Base-by-base conservation (phyloP, 1,140 invertebrate species). In the Kradibia gibbosae region DNA sequence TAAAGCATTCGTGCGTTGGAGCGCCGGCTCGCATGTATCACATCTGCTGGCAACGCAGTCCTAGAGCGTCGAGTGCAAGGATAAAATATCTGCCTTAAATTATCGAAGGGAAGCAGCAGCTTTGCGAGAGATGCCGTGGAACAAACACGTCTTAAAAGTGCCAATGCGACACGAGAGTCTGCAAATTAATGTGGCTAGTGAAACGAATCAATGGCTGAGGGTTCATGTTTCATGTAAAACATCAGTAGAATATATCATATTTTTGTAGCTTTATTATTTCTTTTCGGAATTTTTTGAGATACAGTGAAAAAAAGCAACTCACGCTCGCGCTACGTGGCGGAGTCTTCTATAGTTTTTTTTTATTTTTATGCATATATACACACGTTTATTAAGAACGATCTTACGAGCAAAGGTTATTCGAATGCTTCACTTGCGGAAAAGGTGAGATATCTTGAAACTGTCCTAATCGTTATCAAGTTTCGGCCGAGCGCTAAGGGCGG, bases 11-110 rank as follows among this genome's bases (percentile, higher is more conserved):
- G 67, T 8, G 25, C 13, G 77, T 84, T 85, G 84, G 62, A 65
- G 80, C 65, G 86, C 87, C 84, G 88, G 86, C 88, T 86, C 88
- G 85, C 89, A 86, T 84, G 71, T 25, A 48, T 48, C 17, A n/a
- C n/a, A 34, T 62, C 45, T 28, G 25, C 42, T 72, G 36, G 39
- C 31, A 62, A 7, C 10, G 13, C 28, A 62, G 42, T 45, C 13
- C 13, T 13, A 45, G 5, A 45, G 42, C 42, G 7, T 45, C 42
- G 13, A 45, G 13, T 13, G 42, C 42, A 71, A 17, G 42, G 4
- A 25, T 45, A n/a, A n/a, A n/a, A n/a, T n/a, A n/a, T n/a, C n/a
- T n/a, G 45, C 45, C 17, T 48, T 48, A 48, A 17, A 7, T 48
- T 48, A 17, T 17, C 45, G 7, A 17, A 48, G 45, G 17, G 45